These are phyloP conservation scores for Azemiops feae DNA, from an alignment of 2,113 vertebrate species.

Conservation along the genomic window DNA sequence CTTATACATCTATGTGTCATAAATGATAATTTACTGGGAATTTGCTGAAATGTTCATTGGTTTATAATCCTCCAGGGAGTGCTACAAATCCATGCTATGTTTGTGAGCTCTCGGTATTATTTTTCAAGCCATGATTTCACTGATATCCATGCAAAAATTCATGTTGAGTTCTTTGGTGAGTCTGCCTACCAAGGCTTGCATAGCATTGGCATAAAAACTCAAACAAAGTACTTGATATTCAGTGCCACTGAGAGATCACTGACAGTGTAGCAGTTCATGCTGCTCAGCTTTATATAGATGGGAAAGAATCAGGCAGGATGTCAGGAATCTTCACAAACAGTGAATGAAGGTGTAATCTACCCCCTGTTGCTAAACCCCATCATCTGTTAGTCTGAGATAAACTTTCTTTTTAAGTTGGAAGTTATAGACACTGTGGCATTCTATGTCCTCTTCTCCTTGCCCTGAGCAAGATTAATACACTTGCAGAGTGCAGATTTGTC, in stretches of 20 bases:
- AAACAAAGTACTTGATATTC: constrained; percentile 27
- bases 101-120: constrained; percentile 43
- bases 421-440: not conserved
- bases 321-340: constrained; percentile 12
- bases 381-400: constrained; percentile 6
- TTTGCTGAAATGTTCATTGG: constrained; percentile 55
- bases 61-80: constrained; percentile 63
- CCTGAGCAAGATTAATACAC: not conserved
- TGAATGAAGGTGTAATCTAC: not conserved
- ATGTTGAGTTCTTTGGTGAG: constrained; percentile 59
- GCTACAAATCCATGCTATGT: constrained; percentile 66
- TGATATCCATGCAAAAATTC: constrained; percentile 64
- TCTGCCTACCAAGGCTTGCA: constrained; percentile 47
- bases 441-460: not conserved
- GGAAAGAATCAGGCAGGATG: not conserved
- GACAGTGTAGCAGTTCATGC: not conserved
- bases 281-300: not conserved
- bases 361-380: not conserved
- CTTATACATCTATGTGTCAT: constrained; percentile 45
- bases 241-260: not conserved
- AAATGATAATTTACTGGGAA: constrained; percentile 39
- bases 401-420: not conserved
- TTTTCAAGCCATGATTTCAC: constrained; percentile 62
- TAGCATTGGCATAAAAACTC: constrained; percentile 48
- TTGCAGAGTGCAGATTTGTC: not conserved